Evolutionary conservation across 2,797 vertebrate genomes (phyloP).

Genomic region (Taenioides sp.): DNA sequence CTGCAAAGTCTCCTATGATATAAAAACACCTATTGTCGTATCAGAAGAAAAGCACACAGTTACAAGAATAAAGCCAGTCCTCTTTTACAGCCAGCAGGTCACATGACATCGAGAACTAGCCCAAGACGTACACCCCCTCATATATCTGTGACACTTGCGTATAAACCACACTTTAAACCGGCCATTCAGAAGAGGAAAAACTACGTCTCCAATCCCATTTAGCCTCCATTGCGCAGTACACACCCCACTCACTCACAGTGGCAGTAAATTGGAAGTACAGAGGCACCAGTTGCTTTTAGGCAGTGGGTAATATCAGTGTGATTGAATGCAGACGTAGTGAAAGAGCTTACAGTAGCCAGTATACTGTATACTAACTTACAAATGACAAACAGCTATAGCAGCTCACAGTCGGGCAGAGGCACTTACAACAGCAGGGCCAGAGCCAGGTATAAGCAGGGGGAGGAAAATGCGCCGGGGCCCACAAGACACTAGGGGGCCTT

Average conservation of each 20-base stretch:
- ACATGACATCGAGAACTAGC: constrained; percentile 40
- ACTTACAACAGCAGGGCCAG: constrained; percentile 85
- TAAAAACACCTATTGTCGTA: too few species aligned
- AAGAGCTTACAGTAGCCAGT: constrained; percentile 42
- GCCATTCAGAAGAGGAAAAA: constrained; percentile 54
- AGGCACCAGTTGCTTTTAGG: constrained; percentile 45
- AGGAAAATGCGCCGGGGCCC: too few species aligned
- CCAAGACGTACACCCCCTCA: constrained; percentile 12
- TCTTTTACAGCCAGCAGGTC: constrained; percentile 26
- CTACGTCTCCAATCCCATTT: constrained; percentile 36
- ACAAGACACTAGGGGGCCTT: not conserved
- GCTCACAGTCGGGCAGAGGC: constrained; percentile 75
- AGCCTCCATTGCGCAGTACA: constrained; percentile 49
- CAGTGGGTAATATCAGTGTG: constrained; percentile 47
- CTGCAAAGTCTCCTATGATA: too few species aligned
- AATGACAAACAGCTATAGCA: constrained; percentile 32
- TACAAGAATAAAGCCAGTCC: not conserved
- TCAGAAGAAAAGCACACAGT: not conserved
- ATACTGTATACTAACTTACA: constrained; percentile 42
- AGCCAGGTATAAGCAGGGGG: constrained; percentile 51
- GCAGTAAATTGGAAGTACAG: constrained; percentile 64
- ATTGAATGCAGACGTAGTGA: constrained; percentile 55
- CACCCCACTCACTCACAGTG: constrained; percentile 37
- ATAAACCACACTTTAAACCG: constrained; percentile 40
- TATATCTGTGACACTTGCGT: constrained; percentile 36